Conservation (phyloP, 2,888 invertebrate genomes). For the Rhimphoctona megacephalus region DNA sequence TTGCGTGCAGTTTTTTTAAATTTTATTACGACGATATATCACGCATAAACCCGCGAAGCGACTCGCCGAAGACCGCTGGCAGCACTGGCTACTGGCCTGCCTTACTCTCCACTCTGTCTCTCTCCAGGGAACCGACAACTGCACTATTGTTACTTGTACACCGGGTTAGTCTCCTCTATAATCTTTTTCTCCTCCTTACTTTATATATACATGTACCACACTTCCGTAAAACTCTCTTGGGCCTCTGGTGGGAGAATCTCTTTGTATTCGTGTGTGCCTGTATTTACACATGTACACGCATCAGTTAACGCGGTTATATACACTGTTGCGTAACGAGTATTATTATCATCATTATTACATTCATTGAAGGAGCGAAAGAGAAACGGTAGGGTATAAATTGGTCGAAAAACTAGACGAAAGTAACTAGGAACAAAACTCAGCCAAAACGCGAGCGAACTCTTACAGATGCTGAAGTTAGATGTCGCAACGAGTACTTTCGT, state of each 20-base stretch:
- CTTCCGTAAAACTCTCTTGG: slow-evolving; percentile 18
- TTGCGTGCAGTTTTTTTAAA: slow-evolving; percentile 1
- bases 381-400: too few relatives aligned
- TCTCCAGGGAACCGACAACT: slow-evolving; percentile 31
- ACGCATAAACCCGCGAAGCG: slow-evolving; percentile 54
- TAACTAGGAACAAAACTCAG: too few relatives aligned
- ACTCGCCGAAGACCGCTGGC: slow-evolving; percentile 61
- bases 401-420: too few relatives aligned
- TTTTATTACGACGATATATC: background rate
- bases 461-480: too few relatives aligned
- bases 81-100: slow-evolving; percentile 6
- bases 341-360: slow-evolving; percentile 11
- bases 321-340: background rate
- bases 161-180: slow-evolving; percentile 25
- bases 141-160: slow-evolving; percentile 31
- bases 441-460: too few relatives aligned
- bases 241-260: slow-evolving; percentile 4
- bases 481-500: too few relatives aligned
- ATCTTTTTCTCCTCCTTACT: slow-evolving; percentile 5
- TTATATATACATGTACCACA: slow-evolving; percentile 28
- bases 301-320: background rate
- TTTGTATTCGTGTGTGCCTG: background rate
- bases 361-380: slow-evolving; percentile 28
- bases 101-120: background rate
- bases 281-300: background rate